Percentiles rank a stretch among this genome's conserved stretches.
phyloP scores from a whole-genome alignment of 2,888 invertebrate genomes.

The Linnaemya tessellans region DNA sequence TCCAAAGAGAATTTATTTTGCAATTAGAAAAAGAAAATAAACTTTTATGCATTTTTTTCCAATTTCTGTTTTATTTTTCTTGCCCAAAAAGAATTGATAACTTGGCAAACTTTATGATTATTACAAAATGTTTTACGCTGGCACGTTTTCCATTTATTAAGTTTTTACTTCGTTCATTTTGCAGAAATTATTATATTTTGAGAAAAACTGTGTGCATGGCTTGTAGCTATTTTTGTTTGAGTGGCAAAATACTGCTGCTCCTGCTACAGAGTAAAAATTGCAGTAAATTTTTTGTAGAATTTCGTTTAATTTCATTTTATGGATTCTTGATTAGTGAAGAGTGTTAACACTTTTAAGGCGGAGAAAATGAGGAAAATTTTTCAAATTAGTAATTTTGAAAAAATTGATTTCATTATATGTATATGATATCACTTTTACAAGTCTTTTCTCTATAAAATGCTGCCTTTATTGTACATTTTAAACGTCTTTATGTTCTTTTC shows the following conservation, averaged over 20 bases:
- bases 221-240: slow-evolving; percentile 32
- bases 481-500: too few species aligned
- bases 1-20: slow-evolving; percentile 19
- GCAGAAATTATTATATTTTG: slow-evolving; percentile 46
- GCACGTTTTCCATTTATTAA: slow-evolving; percentile 59
- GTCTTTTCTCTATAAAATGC: too few species aligned
- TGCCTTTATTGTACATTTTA: too few species aligned
- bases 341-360: background rate
- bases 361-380: background rate
- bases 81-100: slow-evolving; percentile 51
- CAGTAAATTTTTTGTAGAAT: slow-evolving; percentile 25
- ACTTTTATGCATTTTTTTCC: slow-evolving; percentile 13
- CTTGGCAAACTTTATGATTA: slow-evolving; percentile 51
- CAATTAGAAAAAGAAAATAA: slow-evolving; percentile 20
- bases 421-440: too few species aligned
- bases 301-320: background rate
- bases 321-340: slow-evolving; percentile 21
- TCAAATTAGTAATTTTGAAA: background rate
- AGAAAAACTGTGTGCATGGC: slow-evolving; percentile 17
- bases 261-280: slow-evolving; percentile 17
- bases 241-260: background rate
- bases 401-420: too few species aligned
- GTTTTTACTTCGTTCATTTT: slow-evolving; percentile 35
- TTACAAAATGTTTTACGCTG: slow-evolving; percentile 53
- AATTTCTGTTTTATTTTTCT: background rate